These are phyloP conservation scores for Opisthograptis luteolata DNA, from an alignment of 2,888 invertebrate species.

Conservation along the genomic window DNA sequence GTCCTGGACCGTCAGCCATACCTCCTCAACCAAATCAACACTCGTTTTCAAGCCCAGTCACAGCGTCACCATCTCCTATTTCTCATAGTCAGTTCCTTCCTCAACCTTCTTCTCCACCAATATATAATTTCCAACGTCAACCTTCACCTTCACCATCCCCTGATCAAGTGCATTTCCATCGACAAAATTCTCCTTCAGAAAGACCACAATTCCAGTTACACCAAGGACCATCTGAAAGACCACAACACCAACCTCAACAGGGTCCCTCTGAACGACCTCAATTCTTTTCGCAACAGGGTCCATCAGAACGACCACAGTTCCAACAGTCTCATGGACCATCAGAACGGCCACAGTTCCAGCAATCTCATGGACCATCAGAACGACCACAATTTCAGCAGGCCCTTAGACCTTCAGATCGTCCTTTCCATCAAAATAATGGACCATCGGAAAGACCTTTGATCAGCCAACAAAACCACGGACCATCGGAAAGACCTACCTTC, in stretches of 20 bases:
- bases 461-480: constrained; percentile 58
- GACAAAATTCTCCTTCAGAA: constrained; percentile 59
- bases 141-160: constrained; percentile 58
- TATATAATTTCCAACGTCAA: constrained; percentile 73
- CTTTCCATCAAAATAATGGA: constrained; percentile 44
- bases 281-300: constrained; percentile 43
- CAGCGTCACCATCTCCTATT: constrained; percentile 60
- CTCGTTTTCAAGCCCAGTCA: constrained; percentile 54
- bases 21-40: constrained; percentile 55
- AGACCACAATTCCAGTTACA: constrained; percentile 53
- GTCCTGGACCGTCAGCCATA: constrained; percentile 64
- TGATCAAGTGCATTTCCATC: constrained; percentile 51
- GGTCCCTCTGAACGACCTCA: constrained; percentile 61
- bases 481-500: constrained; percentile 57
- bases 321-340: constrained; percentile 56
- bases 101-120: constrained; percentile 68
- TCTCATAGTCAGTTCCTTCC: constrained; percentile 71
- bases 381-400: constrained; percentile 53
- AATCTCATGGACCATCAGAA: constrained; percentile 53
- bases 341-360: constrained; percentile 30
- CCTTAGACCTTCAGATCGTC: constrained; percentile 56
- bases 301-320: constrained; percentile 58
- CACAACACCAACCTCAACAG: constrained; percentile 49
- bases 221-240: constrained; percentile 53
- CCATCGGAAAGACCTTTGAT: constrained; percentile 64